Conservation (phyloP, 1,140 invertebrate species). For the Drosophila arawakana region DNA sequence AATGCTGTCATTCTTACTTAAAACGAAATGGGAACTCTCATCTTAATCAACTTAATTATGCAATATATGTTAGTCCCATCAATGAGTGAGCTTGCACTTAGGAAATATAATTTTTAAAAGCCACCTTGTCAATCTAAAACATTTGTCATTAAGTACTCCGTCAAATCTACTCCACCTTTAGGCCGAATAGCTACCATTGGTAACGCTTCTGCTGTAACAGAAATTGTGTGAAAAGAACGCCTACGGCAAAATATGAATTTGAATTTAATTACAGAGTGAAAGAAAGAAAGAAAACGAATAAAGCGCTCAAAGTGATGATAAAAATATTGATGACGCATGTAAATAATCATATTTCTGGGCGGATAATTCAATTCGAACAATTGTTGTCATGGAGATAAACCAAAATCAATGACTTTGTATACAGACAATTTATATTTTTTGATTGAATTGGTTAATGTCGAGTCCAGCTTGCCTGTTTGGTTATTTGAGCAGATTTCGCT, state of each 20-base stretch:
- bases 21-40: too few species aligned
- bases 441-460: slow-evolving; percentile 26
- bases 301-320: background rate
- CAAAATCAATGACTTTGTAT: slow-evolving; percentile 10
- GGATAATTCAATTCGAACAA: slow-evolving; percentile 15
- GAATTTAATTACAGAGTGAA: background rate
- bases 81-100: too few species aligned
- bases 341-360: slow-evolving; percentile 9
- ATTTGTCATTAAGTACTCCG: background rate
- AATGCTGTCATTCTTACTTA: too few species aligned
- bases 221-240: slow-evolving; percentile 13
- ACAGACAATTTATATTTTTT: slow-evolving; percentile 24
- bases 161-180: too few species aligned
- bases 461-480: background rate
- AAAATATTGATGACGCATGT: slow-evolving; percentile 12
- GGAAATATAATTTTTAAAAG: too few species aligned
- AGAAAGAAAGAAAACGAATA: background rate
- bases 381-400: slow-evolving; percentile 27
- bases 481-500: background rate
- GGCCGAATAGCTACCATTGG: slow-evolving; percentile 2
- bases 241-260: background rate
- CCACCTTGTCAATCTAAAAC: background rate
- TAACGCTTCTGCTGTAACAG: slow-evolving; percentile 20
- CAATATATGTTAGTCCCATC: too few species aligned
- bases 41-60: too few species aligned